Conservation (phyloP, 1,140 invertebrate genomes). For the Drosophila prosaltans region DNA sequence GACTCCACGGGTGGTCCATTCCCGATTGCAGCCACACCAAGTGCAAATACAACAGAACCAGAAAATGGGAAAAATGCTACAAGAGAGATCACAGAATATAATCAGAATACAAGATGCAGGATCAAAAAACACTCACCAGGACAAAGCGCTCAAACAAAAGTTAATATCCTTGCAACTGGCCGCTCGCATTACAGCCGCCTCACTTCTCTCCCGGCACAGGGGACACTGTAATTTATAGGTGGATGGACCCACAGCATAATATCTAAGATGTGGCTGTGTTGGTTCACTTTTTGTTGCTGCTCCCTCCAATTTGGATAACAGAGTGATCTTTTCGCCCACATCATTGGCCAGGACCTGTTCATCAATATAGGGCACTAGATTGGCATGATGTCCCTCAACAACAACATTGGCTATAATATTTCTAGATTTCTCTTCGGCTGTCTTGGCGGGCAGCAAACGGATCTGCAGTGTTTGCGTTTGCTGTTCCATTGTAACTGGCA, state of each 20-base stretch:
- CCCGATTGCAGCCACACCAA: slow-evolving; percentile 79
- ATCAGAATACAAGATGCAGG: no score
- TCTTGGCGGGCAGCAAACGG: slow-evolving; percentile 66
- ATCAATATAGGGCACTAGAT: slow-evolving; percentile 70
- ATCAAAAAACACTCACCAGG: slow-evolving; percentile 54
- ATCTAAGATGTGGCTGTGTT: slow-evolving; percentile 55
- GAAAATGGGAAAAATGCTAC: slow-evolving; percentile 73
- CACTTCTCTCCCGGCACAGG: slow-evolving; percentile 63
- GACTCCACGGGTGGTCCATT: slow-evolving; percentile 75
- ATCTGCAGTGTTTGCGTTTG: slow-evolving; percentile 66
- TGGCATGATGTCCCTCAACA: slow-evolving; percentile 55
- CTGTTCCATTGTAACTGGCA: slow-evolving; percentile 67
- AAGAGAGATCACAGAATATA: no score
- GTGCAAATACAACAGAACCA: slow-evolving; percentile 78
- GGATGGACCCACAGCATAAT: slow-evolving; percentile 71
- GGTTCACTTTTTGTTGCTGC: slow-evolving; percentile 6
- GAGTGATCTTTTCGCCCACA: slow-evolving; percentile 41
- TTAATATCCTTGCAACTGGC: slow-evolving; percentile 72
- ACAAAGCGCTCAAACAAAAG: slow-evolving; percentile 67
- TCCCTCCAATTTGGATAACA: slow-evolving; percentile 37
- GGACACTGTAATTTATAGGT: slow-evolving; percentile 74
- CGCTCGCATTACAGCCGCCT: slow-evolving; percentile 77
- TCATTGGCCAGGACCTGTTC: slow-evolving; percentile 44
- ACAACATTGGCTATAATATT: slow-evolving; percentile 78
- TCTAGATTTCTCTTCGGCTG: slow-evolving; percentile 65